A percentile compares a stretch with the other conserved stretches of the same genome.
Evolutionary conservation across 2,888 invertebrate genomes (phyloP).

Genomic region (Hypomecis punctinalis): DNA sequence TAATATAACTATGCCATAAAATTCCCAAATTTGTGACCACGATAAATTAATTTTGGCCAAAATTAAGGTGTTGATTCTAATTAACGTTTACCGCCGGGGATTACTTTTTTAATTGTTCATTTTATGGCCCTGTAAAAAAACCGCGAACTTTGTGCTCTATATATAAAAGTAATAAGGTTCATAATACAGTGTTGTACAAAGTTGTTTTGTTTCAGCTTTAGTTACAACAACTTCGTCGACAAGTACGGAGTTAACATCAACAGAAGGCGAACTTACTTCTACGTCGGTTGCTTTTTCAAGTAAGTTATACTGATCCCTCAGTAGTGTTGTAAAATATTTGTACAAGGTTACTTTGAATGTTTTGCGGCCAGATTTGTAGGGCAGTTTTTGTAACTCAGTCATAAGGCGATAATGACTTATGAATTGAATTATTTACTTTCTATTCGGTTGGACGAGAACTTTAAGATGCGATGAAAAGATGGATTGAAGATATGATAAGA

Average conservation of each 20-base stretch:
- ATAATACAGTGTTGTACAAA: not conserved
- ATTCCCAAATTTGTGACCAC: conserved; percentile 34
- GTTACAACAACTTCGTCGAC: conserved; percentile 57
- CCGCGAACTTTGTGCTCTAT: conserved; percentile 16
- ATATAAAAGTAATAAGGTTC: conserved; percentile 5
- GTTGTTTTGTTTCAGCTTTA: conserved; percentile 53
- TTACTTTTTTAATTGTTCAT: conserved; percentile 46
- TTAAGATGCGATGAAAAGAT: too few relatives aligned
- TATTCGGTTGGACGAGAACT: too few relatives aligned
- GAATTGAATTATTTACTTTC: too few relatives aligned
- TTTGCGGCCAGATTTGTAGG: too few relatives aligned
- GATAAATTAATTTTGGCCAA: conserved; percentile 52
- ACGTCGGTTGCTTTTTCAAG: conserved; percentile 35
- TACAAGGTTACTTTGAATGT: too few relatives aligned
- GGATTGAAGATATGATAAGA: too few relatives aligned
- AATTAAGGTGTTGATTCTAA: conserved; percentile 53
- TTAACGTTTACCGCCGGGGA: conserved; percentile 42
- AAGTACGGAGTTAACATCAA: conserved; percentile 41
- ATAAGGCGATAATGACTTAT: too few relatives aligned
- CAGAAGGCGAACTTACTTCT: conserved; percentile 35
- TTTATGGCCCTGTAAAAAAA: conserved; percentile 21
- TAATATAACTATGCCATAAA: conserved; percentile 12
- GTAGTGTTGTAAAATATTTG: too few relatives aligned
- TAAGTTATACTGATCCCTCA: conserved; percentile 28
- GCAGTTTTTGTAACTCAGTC: not conserved